Percentiles rank a stretch among this genome's conserved stretches.
Conservation (phyloP, 2,113 vertebrate genomes). For the Microcebus jonahi region DNA sequence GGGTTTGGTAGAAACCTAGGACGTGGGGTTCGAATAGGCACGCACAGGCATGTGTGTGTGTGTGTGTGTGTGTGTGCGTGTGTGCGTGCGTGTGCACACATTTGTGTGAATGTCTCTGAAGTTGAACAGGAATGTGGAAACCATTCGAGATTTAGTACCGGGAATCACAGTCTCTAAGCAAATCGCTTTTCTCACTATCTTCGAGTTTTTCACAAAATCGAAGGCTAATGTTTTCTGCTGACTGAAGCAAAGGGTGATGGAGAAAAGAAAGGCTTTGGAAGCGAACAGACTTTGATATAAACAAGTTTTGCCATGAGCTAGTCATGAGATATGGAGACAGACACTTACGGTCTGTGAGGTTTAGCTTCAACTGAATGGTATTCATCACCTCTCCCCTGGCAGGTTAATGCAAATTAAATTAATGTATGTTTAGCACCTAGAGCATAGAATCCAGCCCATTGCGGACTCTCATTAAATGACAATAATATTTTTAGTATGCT, state of each 20-base stretch:
- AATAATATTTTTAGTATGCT: neutral
- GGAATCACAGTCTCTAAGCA: no score
- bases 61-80: neutral
- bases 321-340: neutral
- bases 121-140: no score
- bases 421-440: neutral
- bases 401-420: neutral
- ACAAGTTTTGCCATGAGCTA: no score
- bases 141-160: no score
- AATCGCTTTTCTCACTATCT: no score
- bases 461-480: neutral
- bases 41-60: neutral
- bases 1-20: neutral
- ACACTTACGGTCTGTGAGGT: neutral
- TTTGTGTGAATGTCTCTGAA: neutral
- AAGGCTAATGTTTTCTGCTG: no score
- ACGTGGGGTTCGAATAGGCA: neutral
- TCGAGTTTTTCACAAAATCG: no score
- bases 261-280: no score
- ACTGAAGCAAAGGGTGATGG: no score
- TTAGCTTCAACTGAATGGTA: neutral
- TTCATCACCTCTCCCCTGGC: neutral
- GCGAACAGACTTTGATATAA: no score
- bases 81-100: neutral
- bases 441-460: neutral